These are phyloP conservation scores for Meloe dianella DNA, from an alignment of 2,888 invertebrate species.

Conservation along the genomic window DNA sequence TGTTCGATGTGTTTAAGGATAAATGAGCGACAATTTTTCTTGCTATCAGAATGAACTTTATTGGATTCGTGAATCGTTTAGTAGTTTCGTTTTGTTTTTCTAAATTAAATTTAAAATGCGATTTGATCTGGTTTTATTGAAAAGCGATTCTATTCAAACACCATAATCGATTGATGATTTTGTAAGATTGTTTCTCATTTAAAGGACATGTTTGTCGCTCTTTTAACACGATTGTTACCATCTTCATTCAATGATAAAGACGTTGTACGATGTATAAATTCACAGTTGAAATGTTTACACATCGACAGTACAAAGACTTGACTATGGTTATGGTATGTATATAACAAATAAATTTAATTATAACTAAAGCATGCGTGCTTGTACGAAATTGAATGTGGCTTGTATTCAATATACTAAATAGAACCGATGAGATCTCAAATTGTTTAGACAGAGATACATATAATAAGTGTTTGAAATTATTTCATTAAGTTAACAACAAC, in stretches of 20 bases:
- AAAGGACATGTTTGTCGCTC: constrained; percentile 48
- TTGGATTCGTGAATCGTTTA: background rate
- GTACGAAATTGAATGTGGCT: constrained; percentile 50
- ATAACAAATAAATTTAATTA: constrained; percentile 36
- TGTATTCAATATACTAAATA: constrained; percentile 39
- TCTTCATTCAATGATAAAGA: constrained; percentile 18
- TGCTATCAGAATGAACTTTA: background rate
- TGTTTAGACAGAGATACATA: background rate
- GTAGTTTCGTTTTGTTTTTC: background rate
- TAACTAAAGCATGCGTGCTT: constrained; percentile 17
- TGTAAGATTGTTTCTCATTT: constrained; percentile 51
- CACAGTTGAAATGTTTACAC: constrained; percentile 42
- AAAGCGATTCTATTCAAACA: constrained; percentile 52
- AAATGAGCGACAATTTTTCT: constrained; percentile 2
- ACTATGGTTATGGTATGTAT: constrained; percentile 12
- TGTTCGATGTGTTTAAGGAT: background rate
- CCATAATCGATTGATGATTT: constrained; percentile 53
- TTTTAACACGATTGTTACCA: constrained; percentile 49
- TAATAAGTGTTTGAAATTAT: constrained; percentile 49
- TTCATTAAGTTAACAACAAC: constrained; percentile 48
- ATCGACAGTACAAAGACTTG: constrained; percentile 20
- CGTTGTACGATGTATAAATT: constrained; percentile 19
- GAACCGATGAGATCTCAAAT: constrained; percentile 29
- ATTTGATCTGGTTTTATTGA: constrained; percentile 46
- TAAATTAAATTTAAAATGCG: background rate